Percentiles rank a stretch among this genome's conserved stretches.
phyloP scores from a whole-genome alignment of 2,888 invertebrate species.

The Abrostola triplasia region DNA sequence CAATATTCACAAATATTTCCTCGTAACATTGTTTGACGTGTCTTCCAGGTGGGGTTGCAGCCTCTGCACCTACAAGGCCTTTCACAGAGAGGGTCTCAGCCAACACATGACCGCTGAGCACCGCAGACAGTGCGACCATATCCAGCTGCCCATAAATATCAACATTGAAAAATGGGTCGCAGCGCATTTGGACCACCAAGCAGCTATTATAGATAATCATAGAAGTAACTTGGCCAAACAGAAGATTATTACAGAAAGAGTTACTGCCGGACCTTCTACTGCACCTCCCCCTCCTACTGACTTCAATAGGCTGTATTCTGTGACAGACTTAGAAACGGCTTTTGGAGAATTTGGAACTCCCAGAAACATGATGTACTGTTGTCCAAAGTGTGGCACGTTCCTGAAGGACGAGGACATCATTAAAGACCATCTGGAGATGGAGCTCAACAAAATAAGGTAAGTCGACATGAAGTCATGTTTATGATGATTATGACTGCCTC shows the following conservation, averaged over 20 bases:
- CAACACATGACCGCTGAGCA: constrained; percentile 88
- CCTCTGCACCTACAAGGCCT: constrained; percentile 88
- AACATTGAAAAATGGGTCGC: constrained; percentile 88
- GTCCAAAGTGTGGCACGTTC: constrained; percentile 73
- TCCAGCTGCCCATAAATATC: constrained; percentile 76
- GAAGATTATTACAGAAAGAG: constrained; percentile 58
- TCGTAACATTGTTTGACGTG: background rate
- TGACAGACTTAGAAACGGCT: constrained; percentile 65
- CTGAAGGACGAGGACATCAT: constrained; percentile 68
- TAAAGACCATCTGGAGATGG: constrained; percentile 77
- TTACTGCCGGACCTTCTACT: constrained; percentile 28
- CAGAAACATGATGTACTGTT: constrained; percentile 63
- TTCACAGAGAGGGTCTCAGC: constrained; percentile 85
- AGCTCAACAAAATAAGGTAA: constrained; percentile 80
- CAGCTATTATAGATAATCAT: constrained; percentile 64
- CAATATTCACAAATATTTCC: too few relatives aligned
- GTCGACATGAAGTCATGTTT: too few relatives aligned
- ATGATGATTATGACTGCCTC: too few relatives aligned
- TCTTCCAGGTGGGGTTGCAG: constrained; percentile 88
- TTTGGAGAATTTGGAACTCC: constrained; percentile 75
- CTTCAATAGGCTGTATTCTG: constrained; percentile 28
- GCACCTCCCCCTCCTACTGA: constrained; percentile 3
- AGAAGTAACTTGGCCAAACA: constrained; percentile 68
- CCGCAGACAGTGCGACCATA: constrained; percentile 68
- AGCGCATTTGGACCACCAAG: constrained; percentile 71